A percentile compares a stretch with the other conserved stretches of the same genome.
Evolutionary conservation across 1,140 invertebrate genomes (phyloP).

Genomic region (Dendroctonus ponderosae): DNA sequence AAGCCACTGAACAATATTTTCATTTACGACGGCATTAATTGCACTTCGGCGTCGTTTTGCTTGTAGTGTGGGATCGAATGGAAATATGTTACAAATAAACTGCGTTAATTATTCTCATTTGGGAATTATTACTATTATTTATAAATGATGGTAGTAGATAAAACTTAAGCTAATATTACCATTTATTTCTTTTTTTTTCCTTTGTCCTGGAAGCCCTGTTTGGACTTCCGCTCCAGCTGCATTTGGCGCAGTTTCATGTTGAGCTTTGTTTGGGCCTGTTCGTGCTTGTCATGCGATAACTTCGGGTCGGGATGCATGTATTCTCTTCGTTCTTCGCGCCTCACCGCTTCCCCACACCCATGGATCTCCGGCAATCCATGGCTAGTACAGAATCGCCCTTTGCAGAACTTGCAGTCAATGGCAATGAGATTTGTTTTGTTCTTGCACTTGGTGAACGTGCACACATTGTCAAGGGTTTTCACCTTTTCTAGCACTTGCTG

Average conservation of each 20-base stretch:
- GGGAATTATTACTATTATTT: too few species aligned
- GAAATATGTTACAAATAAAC: too few species aligned
- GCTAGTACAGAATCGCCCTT: conserved; percentile 46
- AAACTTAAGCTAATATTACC: neutral
- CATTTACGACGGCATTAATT: conserved; percentile 92
- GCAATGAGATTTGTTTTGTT: conserved; percentile 45
- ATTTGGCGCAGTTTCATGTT: conserved; percentile 49
- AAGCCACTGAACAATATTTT: conserved; percentile 94
- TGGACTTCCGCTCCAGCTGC: conserved; percentile 48
- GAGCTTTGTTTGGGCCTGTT: conserved; percentile 46
- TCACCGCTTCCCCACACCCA: conserved; percentile 50
- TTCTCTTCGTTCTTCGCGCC: conserved; percentile 46
- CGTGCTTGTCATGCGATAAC: conserved; percentile 46
- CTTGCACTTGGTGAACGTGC: conserved; percentile 49
- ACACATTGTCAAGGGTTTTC: conserved; percentile 47
- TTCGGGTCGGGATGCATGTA: conserved; percentile 46
- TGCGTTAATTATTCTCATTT: too few species aligned
- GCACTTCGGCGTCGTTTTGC: conserved; percentile 73
- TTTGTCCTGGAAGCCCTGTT: conserved; percentile 44
- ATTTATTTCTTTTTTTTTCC: conserved; percentile 40
- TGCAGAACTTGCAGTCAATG: conserved; percentile 49
- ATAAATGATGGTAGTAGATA: too few species aligned
- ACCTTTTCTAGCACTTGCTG: conserved; percentile 46
- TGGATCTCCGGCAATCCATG: conserved; percentile 51
- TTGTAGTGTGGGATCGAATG: conserved; percentile 1